Conservation (phyloP, 2,888 invertebrate genomes). For the Campoletis raptor region DNA sequence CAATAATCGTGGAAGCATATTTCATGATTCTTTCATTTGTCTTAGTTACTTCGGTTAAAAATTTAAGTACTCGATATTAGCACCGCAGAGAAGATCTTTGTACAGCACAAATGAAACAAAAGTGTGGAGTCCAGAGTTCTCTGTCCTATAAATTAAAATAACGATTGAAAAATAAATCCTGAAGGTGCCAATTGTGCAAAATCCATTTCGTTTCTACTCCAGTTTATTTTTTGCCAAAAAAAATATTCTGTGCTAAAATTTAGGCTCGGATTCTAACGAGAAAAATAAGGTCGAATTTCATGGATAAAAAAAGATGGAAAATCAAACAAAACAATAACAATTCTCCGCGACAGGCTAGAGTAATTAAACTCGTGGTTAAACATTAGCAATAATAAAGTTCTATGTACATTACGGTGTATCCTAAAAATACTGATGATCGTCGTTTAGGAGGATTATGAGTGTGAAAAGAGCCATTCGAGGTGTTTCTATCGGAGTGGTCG, state of each 20-base stretch:
- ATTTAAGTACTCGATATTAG: conserved; percentile 82
- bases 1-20: conserved; percentile 80
- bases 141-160: conserved; percentile 35
- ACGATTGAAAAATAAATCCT: conserved; percentile 38
- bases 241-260: background rate
- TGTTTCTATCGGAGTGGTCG: conserved; percentile 30
- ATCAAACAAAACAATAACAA: conserved; percentile 4
- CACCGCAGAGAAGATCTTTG: conserved; percentile 81
- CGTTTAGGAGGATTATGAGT: conserved; percentile 56
- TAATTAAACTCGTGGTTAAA: conserved; percentile 53
- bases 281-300: conserved; percentile 26
- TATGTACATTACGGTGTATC: conserved; percentile 76
- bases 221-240: background rate
- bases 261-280: background rate
- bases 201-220: background rate
- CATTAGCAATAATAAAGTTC: conserved; percentile 60
- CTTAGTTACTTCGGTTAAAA: background rate
- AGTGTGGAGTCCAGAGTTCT: conserved; percentile 41
- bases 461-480: conserved; percentile 24
- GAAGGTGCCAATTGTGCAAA: conserved; percentile 40
- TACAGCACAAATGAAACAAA: conserved; percentile 70
- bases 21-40: conserved; percentile 68
- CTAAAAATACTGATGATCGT: conserved; percentile 80
- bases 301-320: conserved; percentile 15
- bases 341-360: conserved; percentile 41